These are phyloP conservation scores for Diloba caeruleocephala DNA, from an alignment of 2,888 invertebrate species.

Conservation along the genomic window DNA sequence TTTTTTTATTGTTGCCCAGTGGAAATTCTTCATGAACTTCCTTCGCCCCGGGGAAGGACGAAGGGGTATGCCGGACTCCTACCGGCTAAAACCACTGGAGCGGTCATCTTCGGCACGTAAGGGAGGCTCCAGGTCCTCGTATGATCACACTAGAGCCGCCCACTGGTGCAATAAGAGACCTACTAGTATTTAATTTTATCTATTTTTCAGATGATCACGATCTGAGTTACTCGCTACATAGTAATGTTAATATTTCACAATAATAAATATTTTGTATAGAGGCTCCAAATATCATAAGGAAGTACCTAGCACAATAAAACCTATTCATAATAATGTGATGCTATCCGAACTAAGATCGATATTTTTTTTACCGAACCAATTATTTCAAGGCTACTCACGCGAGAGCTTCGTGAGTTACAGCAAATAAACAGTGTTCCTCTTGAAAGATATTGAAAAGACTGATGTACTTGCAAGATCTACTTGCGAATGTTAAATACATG, in stretches of 20 bases:
- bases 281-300: slow-evolving; percentile 36
- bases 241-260: slow-evolving; percentile 18
- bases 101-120: too few species aligned
- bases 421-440: slow-evolving; percentile 37
- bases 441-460: slow-evolving; percentile 41
- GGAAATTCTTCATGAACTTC: too few species aligned
- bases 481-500: slow-evolving; percentile 36
- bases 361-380: slow-evolving; percentile 16
- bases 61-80: too few species aligned
- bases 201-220: neutral
- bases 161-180: too few species aligned
- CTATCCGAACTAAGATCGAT: slow-evolving; percentile 13
- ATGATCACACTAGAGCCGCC: too few species aligned
- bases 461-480: slow-evolving; percentile 52
- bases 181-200: too few species aligned
- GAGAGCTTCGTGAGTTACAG: slow-evolving; percentile 32
- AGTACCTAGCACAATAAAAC: slow-evolving; percentile 23
- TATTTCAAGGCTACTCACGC: slow-evolving; percentile 35
- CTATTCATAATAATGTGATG: slow-evolving; percentile 23
- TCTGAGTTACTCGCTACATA: slow-evolving; percentile 4
- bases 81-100: too few species aligned
- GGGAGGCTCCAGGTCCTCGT: too few species aligned
- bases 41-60: too few species aligned
- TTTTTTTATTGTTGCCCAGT: too few species aligned
- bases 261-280: slow-evolving; percentile 18